A percentile compares a stretch with the other conserved stretches of the same genome.
These are phyloP conservation scores for Spea hammondii DNA, from an alignment of 2,797 vertebrate species.

Conservation along the genomic window DNA sequence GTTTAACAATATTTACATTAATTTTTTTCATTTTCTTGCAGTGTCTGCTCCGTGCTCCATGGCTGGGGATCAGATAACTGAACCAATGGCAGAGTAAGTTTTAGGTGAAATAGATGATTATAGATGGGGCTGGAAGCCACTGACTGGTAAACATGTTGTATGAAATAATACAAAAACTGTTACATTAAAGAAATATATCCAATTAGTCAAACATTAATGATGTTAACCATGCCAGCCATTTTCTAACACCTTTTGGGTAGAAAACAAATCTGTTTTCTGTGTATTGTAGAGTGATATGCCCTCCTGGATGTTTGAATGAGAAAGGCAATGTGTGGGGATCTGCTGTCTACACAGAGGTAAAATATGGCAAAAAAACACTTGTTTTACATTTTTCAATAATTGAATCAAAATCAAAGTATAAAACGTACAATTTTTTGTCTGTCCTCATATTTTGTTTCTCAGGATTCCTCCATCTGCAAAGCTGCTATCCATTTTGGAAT, in stretches of 20 bases:
- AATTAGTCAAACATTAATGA: neutral
- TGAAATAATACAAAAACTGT: neutral
- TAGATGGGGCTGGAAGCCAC: neutral
- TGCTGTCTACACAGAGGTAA: neutral
- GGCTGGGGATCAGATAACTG: neutral
- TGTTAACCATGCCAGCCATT: too few species aligned
- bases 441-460: neutral
- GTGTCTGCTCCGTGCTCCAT: constrained; percentile 11
- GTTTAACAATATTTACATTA: too few species aligned
- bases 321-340: neutral
- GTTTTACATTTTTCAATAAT: too few species aligned
- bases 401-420: too few species aligned
- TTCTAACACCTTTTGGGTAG: too few species aligned
- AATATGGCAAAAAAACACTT: too few species aligned
- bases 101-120: neutral
- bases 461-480: constrained; percentile 5
- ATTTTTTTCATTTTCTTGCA: neutral
- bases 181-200: neutral
- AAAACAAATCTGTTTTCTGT: too few species aligned
- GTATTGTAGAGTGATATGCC: neutral
- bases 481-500: constrained; percentile 5
- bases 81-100: constrained; percentile 17
- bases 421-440: too few species aligned
- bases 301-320: neutral
- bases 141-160: neutral